These are phyloP conservation scores for Geotrypetes seraphini DNA, from an alignment of 2,797 vertebrate species.

Conservation along the genomic window DNA sequence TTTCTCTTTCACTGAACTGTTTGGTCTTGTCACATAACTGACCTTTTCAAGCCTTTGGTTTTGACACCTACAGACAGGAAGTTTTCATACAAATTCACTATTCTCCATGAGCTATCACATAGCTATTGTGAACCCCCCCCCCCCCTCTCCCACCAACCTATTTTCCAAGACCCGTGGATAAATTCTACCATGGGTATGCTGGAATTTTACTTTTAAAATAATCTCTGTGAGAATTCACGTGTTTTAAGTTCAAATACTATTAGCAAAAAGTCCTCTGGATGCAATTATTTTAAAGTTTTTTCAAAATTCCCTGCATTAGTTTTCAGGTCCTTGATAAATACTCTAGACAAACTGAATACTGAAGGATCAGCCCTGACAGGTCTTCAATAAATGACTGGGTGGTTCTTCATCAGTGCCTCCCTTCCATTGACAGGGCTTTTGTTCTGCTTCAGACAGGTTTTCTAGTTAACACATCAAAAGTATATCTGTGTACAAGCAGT, in stretches of 20 bases:
- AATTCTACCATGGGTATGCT: background rate
- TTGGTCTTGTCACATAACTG: no score
- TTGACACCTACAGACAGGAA: no score
- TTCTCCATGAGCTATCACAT: no score
- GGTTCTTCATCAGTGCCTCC: conserved; percentile 77
- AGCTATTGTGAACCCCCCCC: no score
- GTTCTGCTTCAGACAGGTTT: conserved; percentile 84
- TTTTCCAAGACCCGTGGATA: background rate
- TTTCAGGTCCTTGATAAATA: conserved; percentile 64
- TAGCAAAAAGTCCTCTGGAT: conserved; percentile 45
- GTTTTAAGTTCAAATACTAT: conserved; percentile 15
- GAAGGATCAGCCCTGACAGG: conserved; percentile 71
- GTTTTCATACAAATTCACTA: no score
- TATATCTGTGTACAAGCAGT: conserved; percentile 64
- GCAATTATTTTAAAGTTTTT: conserved; percentile 39
- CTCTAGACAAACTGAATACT: conserved; percentile 58
- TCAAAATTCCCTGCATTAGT: conserved; percentile 63
- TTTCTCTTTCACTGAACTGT: no score
- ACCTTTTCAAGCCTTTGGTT: no score
- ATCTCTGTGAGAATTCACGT: background rate
- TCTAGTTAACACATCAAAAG: conserved; percentile 89
- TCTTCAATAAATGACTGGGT: conserved; percentile 81
- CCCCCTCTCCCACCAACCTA: no score
- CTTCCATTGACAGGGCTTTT: conserved; percentile 81
- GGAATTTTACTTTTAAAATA: conserved; percentile 11